Percentiles rank a stretch among this genome's conserved stretches.
These are phyloP conservation scores for Oscarella lobularis DNA, from an alignment of 37 sponge, comb jelly and placozoan genomes.

Conservation along the genomic window DNA sequence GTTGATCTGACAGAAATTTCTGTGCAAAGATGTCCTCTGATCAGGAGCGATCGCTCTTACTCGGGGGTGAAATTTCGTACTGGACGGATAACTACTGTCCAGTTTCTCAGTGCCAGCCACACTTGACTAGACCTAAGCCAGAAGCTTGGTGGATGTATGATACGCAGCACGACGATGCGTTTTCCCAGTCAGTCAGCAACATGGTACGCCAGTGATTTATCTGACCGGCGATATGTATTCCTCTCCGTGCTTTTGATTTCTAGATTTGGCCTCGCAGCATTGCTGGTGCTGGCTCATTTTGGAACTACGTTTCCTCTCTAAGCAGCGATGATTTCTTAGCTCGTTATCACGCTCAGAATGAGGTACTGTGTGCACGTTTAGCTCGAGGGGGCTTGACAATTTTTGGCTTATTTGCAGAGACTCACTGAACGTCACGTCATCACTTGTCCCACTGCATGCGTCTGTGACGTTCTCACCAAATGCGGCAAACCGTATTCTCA, in stretches of 20 bases:
- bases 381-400: not conserved
- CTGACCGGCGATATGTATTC: not conserved
- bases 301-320: constrained; percentile 5
- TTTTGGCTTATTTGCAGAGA: not conserved
- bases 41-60: not conserved
- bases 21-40: not conserved
- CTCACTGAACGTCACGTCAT: constrained; percentile 5
- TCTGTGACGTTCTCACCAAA: constrained; percentile 4
- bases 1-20: not conserved
- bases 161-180: constrained; percentile 1
- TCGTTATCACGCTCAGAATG: not conserved
- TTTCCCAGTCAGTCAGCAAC: constrained; percentile 14
- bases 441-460: constrained; percentile 12
- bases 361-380: not conserved
- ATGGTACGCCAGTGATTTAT: constrained; percentile 2
- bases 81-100: constrained; percentile 18
- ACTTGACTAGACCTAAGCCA: constrained; percentile 10
- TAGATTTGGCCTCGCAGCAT: constrained; percentile 30
- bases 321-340: constrained; percentile 1
- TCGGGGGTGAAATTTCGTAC: constrained; percentile 27
- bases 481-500: constrained; percentile 8
- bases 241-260: not conserved
- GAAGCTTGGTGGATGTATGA: constrained; percentile 26
- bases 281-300: constrained; percentile 25
- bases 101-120: constrained; percentile 15